phyloP scores from a whole-genome alignment of 1,140 invertebrate species.

The Rhyzopertha dominica region DNA sequence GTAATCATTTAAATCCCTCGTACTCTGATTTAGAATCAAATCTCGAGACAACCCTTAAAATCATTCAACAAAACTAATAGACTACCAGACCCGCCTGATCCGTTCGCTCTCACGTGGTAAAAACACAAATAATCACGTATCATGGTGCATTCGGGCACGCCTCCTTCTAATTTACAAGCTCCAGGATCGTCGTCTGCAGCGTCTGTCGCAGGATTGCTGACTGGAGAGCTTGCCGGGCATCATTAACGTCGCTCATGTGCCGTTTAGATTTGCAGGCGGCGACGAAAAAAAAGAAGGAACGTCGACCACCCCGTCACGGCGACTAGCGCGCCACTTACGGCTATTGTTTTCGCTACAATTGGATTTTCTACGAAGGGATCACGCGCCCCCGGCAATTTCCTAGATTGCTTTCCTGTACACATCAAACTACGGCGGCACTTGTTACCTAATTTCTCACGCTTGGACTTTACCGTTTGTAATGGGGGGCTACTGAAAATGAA shows the following conservation, averaged over 20 bases:
- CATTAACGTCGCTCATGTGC: constrained; percentile 20
- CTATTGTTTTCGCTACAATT: constrained; percentile 56
- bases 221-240: constrained; percentile 20
- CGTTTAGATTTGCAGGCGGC: too few species aligned
- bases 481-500: too few species aligned
- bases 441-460: too few species aligned
- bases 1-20: too few species aligned
- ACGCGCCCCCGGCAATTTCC: constrained; percentile 39
- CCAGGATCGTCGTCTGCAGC: background rate
- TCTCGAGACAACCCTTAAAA: too few species aligned
- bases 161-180: constrained; percentile 3
- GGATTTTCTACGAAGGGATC: constrained; percentile 45
- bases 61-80: too few species aligned
- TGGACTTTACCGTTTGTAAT: too few species aligned
- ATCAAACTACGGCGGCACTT: constrained; percentile 21
- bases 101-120: constrained; percentile 33
- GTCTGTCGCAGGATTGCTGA: constrained; percentile 11
- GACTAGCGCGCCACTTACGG: constrained; percentile 48
- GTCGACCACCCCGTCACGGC: too few species aligned
- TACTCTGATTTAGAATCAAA: too few species aligned
- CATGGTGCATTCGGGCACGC: constrained; percentile 10
- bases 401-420: constrained; percentile 28
- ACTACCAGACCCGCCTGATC: constrained; percentile 24
- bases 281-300: too few species aligned
- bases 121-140: constrained; percentile 35